Base-by-base conservation (phyloP, 2,797 vertebrate species). In the Mormyrops attenuatus region DNA sequence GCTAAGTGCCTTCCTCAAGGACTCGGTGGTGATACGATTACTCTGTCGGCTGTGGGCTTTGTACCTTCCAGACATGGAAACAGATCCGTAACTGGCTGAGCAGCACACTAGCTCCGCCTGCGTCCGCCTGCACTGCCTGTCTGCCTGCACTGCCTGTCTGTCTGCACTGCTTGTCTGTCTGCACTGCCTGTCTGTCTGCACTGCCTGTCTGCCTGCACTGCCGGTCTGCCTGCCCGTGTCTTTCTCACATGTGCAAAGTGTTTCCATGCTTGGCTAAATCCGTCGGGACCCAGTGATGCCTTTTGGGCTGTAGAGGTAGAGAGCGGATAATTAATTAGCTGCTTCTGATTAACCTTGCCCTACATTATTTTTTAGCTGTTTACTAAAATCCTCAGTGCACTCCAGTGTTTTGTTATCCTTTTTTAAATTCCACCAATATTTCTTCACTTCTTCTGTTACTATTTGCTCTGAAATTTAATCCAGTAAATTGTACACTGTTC, bases 261-360 rank as follows among this genome's bases (percentile, higher is more conserved):
- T 85, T 85, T 85, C n/a, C 84, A 85, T 85, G 6, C 47, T 85
- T 85, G 50, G 26, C 49, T 50, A 53, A 85, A 30, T 85, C 44
- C 11, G n/a, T 53, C 11, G n/a, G 84, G 44, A 85, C n/a, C 26
- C 22, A 7, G 84, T 30, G 26, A 47, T 50, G 84, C 84, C 84
- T 85, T 85, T 85, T 52, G 4, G 84, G 84, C 84, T n/a, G 44
- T 3, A 13, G 44, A 26, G 44, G 80, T 49, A 50, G 47, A 85
- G 84, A 85, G 49, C 22, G 13, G 44, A 52, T 85, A 50, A 85
- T 85, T 85, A 85, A 52, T 85, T 85, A 22, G 47, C n/a, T 17
- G 73, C 73, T 80, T 80, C 73, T 80, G 73, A 80, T 80, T 80
- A 80, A 80, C 73, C 73, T 80, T 80, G 73, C 73, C 73, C 73